phyloP scores from a whole-genome alignment of 2,888 invertebrate species.

The Candidula unifasciata region DNA sequence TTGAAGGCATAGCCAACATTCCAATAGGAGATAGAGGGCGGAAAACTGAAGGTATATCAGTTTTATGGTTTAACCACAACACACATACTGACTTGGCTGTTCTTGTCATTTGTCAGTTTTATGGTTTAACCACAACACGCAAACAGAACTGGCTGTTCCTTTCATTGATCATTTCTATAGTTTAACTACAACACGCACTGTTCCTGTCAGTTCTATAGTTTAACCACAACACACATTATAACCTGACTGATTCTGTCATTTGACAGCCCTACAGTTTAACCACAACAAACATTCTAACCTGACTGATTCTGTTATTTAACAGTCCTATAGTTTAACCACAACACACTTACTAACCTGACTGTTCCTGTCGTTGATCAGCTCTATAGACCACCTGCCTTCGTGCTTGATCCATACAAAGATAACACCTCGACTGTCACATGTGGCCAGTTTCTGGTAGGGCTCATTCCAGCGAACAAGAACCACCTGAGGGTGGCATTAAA shows the following conservation, averaged over 20 bases:
- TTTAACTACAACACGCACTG: too few relatives aligned
- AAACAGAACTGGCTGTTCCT: too few relatives aligned
- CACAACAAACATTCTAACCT: constrained; percentile 77
- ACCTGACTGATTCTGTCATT: too few relatives aligned
- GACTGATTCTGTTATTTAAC: constrained; percentile 97
- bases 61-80: background rate
- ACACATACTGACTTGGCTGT: constrained; percentile 83
- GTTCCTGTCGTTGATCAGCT: constrained; percentile 97
- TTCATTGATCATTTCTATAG: too few relatives aligned
- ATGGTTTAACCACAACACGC: constrained; percentile 98
- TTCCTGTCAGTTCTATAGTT: too few relatives aligned
- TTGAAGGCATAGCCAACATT: too few relatives aligned
- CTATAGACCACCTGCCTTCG: constrained; percentile 98
- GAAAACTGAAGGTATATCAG: too few relatives aligned
- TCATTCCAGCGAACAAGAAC: constrained; percentile 96
- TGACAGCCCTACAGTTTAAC: too few relatives aligned
- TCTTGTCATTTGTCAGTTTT: constrained; percentile 98
- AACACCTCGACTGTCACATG: constrained; percentile 97
- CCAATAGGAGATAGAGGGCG: too few relatives aligned
- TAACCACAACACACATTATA: too few relatives aligned
- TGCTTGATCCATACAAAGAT: constrained; percentile 99
- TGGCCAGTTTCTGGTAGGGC: constrained; percentile 97
- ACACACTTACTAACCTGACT: constrained; percentile 82
- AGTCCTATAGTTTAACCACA: constrained; percentile 84
- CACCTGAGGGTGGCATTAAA: constrained; percentile 62